Evolutionary conservation across 2,797 vertebrate species (phyloP).

Genomic region (Mus caroli): DNA sequence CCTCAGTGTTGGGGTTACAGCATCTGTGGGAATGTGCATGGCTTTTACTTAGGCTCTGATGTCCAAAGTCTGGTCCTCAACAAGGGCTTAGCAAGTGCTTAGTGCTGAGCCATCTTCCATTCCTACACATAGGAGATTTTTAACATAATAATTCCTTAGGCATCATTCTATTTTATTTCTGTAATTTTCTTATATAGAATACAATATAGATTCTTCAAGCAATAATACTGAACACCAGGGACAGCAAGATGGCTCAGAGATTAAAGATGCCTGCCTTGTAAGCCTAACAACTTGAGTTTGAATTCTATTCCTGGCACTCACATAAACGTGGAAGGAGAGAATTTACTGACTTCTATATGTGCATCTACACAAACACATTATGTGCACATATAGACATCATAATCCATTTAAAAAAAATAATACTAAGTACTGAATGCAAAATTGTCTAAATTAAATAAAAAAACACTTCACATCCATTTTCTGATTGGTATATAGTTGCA

Average conservation of each 20-base stretch:
- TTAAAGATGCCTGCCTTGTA: not conserved
- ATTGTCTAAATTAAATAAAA: conserved; percentile 32
- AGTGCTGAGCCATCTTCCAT: not conserved
- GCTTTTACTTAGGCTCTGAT: not conserved
- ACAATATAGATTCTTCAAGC: not conserved
- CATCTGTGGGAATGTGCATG: not conserved
- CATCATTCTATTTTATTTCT: not conserved
- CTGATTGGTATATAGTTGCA: not conserved
- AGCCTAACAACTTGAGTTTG: not conserved
- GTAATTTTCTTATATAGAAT: not conserved
- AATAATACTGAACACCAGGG: not conserved
- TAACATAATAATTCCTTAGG: conserved; percentile 9
- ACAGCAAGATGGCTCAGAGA: not conserved
- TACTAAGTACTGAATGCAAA: not conserved
- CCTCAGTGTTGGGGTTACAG: not conserved
- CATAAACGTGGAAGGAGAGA: not conserved
- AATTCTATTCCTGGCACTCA: not conserved
- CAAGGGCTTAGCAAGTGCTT: not conserved
- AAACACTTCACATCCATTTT: not conserved
- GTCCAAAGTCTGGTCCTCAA: not conserved
- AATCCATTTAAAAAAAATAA: not conserved
- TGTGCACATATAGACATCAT: not conserved
- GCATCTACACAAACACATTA: not conserved
- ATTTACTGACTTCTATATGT: not conserved
- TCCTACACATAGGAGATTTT: too few species aligned